Evolutionary conservation across 2,888 invertebrate species (phyloP).

Genomic region (Erynnis tages): DNA sequence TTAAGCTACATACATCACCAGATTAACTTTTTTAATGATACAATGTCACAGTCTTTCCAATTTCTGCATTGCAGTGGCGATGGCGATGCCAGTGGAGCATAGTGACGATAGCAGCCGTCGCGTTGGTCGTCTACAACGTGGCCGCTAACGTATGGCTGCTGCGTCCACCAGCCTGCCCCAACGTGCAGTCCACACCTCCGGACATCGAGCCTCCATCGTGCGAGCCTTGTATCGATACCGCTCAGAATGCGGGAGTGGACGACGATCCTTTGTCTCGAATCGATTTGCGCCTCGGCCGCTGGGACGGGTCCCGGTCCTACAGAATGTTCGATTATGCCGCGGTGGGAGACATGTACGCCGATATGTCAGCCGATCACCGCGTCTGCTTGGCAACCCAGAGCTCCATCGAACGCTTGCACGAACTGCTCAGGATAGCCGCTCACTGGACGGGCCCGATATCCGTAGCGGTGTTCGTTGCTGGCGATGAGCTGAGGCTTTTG

Average conservation of each 20-base stretch:
- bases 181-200: conserved; percentile 42
- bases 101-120: conserved; percentile 83
- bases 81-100: conserved; percentile 86
- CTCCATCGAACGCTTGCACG: conserved; percentile 90
- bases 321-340: conserved; percentile 88
- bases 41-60: too few relatives aligned
- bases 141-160: conserved; percentile 69
- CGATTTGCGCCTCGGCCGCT: conserved; percentile 86
- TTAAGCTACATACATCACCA: too few relatives aligned
- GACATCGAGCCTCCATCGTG: conserved; percentile 53
- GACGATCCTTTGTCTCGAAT: conserved; percentile 79
- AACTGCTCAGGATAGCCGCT: conserved; percentile 88
- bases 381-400: conserved; percentile 93
- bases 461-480: conserved; percentile 89
- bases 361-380: conserved; percentile 78
- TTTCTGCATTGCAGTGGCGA: conserved; percentile 55
- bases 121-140: conserved; percentile 82
- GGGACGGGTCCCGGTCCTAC: conserved; percentile 87
- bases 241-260: conserved; percentile 50
- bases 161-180: conserved; percentile 55
- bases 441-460: conserved; percentile 95
- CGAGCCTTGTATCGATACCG: conserved; percentile 62
- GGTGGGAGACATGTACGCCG: conserved; percentile 84
- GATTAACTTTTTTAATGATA: too few relatives aligned
- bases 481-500: conserved; percentile 88